Base-by-base conservation (phyloP, 2,113 vertebrate species). In the Alaudala cheleensis region DNA sequence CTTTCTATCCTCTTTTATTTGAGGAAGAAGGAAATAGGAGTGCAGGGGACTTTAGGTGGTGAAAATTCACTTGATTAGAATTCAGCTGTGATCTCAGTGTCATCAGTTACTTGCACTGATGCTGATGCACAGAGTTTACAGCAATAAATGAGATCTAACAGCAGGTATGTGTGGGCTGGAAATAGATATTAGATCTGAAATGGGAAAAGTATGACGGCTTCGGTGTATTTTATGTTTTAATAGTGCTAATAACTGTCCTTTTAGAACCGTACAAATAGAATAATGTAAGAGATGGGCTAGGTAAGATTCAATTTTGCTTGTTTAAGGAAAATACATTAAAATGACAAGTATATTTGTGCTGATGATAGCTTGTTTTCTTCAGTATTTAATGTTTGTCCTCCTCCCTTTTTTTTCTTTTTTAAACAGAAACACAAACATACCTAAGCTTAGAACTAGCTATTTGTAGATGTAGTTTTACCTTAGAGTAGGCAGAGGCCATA, bases 171-270 rank as follows among this genome's bases (percentile, higher is more conserved):
- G 77, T 70, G 71, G 71, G 84, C 8, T 86, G 58, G 20, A 85
- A 84, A 81, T 60, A 89, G 54, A 86, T 96, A 87, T 83, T 21
- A 51, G 54, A 42, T 42, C 74, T 80, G 37, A 84, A 94, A 81
- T 53, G 86, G 92, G 69, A 78, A 72, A 56, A 17, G 33, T 67
- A 39, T 79, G 84, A 96, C 2, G 6, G 74, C 33, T 92, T 78
- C 64, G 56, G 37, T 65, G 56, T 73, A 76, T 88, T 86, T 95
- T 54, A 81, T 94, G 74, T 54, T 83, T 86, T 88, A 93, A 79
- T 71, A 67, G 16, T 58, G 20, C 25, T 87, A 78, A 66, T 90
- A 76, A 78, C 87, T 74, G 76, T 49, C 67, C 90, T 91, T 18
- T 90, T 78, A 67, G 23, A 47, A 70, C 64, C 0, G 0, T 14